A percentile compares a stretch with the other conserved stretches of the same genome.
phyloP scores from a whole-genome alignment of 2,888 invertebrate species.

The Creontiades dilutus region DNA sequence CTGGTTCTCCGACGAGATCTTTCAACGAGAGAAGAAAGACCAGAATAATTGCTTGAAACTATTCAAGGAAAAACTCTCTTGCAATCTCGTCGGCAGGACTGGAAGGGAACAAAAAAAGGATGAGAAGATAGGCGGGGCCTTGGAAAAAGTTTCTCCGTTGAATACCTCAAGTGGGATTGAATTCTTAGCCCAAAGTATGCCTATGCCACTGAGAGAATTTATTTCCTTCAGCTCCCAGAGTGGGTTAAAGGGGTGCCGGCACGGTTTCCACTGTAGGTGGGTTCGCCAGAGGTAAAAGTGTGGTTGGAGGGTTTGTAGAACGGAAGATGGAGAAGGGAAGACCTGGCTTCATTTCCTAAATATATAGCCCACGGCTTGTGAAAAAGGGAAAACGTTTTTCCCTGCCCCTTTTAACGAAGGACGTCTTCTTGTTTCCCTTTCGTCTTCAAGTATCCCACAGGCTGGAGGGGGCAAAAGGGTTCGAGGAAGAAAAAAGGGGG shows the following conservation, averaged over 20 bases:
- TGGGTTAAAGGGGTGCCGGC: constrained; percentile 53
- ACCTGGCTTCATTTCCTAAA: constrained; percentile 69
- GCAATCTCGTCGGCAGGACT: constrained; percentile 12
- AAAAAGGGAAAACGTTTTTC: constrained; percentile 62
- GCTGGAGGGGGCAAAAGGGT: not conserved
- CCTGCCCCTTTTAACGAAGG: constrained; percentile 53
- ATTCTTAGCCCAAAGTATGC: constrained; percentile 68
- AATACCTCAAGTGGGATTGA: constrained; percentile 66
- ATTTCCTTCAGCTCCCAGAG: constrained; percentile 53
- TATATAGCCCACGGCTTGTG: constrained; percentile 67
- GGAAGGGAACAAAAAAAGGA: constrained; percentile 4
- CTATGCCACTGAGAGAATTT: constrained; percentile 64
- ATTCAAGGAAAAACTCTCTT: constrained; percentile 50
- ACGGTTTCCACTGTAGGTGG: constrained; percentile 31
- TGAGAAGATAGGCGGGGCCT: not conserved
- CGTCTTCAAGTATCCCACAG: constrained; percentile 46
- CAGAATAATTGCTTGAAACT: constrained; percentile 54
- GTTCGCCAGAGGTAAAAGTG: not conserved
- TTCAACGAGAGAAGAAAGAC: constrained; percentile 2
- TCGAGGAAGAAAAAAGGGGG: not conserved
- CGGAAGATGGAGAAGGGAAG: constrained; percentile 30
- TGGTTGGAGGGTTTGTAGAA: constrained; percentile 1
- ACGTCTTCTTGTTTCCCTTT: constrained; percentile 59
- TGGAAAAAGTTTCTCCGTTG: constrained; percentile 54
- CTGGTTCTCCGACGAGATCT: not conserved